Evolutionary conservation across 1,140 invertebrate genomes (phyloP).

Genomic region (Heliconius hermathena): DNA sequence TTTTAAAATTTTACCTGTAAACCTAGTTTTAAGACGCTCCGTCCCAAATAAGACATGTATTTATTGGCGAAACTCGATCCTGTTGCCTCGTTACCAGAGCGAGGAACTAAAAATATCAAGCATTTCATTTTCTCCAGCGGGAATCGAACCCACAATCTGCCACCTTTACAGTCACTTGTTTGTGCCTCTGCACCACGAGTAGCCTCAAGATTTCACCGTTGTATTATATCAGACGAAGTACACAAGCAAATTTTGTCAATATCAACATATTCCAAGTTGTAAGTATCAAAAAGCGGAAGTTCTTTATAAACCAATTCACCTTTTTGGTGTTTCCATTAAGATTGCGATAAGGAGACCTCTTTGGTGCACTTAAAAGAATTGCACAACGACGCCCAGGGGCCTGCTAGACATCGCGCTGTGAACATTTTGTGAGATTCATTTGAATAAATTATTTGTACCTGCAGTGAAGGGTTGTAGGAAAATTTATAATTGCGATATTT

Average conservation of each 20-base stretch:
- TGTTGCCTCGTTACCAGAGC: too few species aligned
- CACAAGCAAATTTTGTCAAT: neutral
- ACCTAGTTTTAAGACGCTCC: too few species aligned
- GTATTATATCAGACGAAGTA: neutral
- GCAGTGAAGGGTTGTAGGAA: conserved; percentile 27
- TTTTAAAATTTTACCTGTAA: too few species aligned
- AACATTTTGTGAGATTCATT: conserved; percentile 76
- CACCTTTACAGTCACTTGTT: too few species aligned
- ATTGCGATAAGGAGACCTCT: conserved; percentile 62
- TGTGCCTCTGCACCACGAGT: too few species aligned
- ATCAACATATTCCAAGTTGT: neutral
- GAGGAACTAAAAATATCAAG: too few species aligned
- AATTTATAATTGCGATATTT: conserved; percentile 29
- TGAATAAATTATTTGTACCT: conserved; percentile 75
- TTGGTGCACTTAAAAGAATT: conserved; percentile 75
- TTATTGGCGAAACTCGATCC: too few species aligned
- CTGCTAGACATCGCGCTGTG: conserved; percentile 55
- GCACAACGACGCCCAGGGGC: conserved; percentile 68
- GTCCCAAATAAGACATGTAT: too few species aligned
- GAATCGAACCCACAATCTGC: too few species aligned
- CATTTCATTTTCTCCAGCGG: too few species aligned
- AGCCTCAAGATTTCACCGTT: neutral
- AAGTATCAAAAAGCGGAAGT: conserved; percentile 10
- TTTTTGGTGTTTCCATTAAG: conserved; percentile 69
- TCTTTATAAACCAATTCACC: conserved; percentile 40